Conservation (phyloP, 2,113 vertebrate genomes). For the Nothoprocta perdicaria region DNA sequence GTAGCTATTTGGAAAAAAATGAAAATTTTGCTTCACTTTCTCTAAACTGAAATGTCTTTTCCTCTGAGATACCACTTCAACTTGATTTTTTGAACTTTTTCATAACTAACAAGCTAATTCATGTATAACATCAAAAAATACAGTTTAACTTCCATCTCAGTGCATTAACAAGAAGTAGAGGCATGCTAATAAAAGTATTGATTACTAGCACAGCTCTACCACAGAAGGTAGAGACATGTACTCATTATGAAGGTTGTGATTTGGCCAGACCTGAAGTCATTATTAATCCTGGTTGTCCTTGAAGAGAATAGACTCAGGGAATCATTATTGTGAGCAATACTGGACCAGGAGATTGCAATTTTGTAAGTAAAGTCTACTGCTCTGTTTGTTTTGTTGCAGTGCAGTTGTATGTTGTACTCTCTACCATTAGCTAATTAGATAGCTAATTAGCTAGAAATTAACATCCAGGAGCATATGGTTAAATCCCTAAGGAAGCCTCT, state of each 20-base stretch:
- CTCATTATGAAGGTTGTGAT: not conserved
- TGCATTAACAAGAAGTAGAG: not conserved
- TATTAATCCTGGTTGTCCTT: not conserved
- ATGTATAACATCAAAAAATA: not conserved
- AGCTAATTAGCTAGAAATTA: not conserved
- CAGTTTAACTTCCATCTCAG: not conserved
- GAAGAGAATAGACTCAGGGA: not conserved
- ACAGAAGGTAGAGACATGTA: not conserved
- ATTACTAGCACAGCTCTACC: not conserved
- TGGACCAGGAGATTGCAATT: not conserved
- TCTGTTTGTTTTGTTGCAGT: not conserved
- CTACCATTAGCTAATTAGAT: not conserved
- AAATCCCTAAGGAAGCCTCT: not conserved
- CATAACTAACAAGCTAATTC: not conserved
- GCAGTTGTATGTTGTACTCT: not conserved
- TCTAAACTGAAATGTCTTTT: not conserved
- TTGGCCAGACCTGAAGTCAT: not conserved
- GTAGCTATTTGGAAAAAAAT: not conserved
- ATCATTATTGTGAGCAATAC: not conserved
- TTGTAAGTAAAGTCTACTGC: not conserved
- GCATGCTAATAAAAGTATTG: not conserved
- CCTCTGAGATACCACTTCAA: not conserved
- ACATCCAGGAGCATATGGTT: slow-evolving; percentile 1
- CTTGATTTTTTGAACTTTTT: not conserved
- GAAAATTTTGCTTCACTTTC: not conserved